Evolutionary conservation across 2,888 invertebrate genomes (phyloP).

Genomic region (Dione juno): DNA sequence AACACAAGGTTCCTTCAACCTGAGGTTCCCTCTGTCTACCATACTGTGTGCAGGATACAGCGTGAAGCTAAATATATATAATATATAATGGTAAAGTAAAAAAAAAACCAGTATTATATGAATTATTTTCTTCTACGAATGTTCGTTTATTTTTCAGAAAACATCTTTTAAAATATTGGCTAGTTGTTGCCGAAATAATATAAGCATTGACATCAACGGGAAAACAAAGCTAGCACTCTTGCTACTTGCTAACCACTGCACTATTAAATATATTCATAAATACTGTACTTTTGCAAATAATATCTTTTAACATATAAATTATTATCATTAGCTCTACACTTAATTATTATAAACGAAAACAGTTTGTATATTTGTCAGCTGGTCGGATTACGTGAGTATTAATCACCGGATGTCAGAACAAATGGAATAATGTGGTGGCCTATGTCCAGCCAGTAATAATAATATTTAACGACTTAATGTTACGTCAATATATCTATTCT

Average conservation of each 20-base stretch:
- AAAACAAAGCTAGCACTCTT: not conserved
- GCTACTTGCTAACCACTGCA: not conserved
- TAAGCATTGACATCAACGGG: not conserved
- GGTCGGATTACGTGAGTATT: slow-evolving; percentile 46
- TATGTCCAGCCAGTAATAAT: not conserved
- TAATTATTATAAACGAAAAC: slow-evolving; percentile 47
- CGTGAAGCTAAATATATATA: no score
- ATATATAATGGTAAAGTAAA: slow-evolving; percentile 39
- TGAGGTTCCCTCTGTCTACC: no score
- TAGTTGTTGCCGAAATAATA: not conserved
- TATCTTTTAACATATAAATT: not conserved
- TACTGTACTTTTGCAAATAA: not conserved
- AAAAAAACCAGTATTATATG: not conserved
- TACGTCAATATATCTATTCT: not conserved
- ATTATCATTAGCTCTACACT: slow-evolving; percentile 44
- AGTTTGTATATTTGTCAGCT: slow-evolving; percentile 45
- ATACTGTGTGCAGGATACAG: no score
- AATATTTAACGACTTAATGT: not conserved
- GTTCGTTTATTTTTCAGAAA: not conserved
- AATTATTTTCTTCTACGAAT: not conserved
- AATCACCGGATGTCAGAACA: slow-evolving; percentile 46
- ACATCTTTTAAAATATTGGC: not conserved
- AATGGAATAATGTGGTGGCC: slow-evolving; percentile 33
- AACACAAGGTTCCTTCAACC: no score
- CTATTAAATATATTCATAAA: not conserved